phyloP scores from a whole-genome alignment of 2,888 invertebrate species.

The Apotomis turbidana region DNA sequence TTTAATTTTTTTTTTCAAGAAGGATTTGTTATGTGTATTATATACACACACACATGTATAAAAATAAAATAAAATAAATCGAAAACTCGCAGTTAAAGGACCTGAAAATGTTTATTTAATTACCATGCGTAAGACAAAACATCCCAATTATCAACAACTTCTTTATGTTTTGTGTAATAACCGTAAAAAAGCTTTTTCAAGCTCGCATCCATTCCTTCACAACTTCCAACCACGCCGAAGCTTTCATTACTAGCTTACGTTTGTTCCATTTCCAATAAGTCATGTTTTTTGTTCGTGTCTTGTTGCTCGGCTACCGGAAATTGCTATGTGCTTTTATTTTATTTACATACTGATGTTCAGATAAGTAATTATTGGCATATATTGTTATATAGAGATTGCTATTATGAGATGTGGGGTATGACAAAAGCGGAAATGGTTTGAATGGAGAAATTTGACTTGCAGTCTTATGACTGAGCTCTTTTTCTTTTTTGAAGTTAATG shows the following conservation, averaged over 20 bases:
- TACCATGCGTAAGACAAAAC: too few species aligned
- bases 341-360: constrained; percentile 33
- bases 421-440: constrained; percentile 30
- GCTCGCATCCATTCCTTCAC: background rate
- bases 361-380: constrained; percentile 40
- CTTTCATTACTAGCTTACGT: constrained; percentile 32
- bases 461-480: background rate
- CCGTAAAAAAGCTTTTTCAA: background rate
- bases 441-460: constrained; percentile 15
- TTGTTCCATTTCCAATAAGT: constrained; percentile 36
- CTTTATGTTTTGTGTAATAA: too few species aligned
- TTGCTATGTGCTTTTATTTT: constrained; percentile 48
- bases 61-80: too few species aligned
- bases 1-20: too few species aligned
- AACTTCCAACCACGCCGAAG: constrained; percentile 9
- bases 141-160: too few species aligned
- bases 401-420: constrained; percentile 23
- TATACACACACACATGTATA: too few species aligned
- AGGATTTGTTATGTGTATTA: too few species aligned
- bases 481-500: background rate
- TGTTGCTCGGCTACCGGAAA: constrained; percentile 51
- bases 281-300: constrained; percentile 36
- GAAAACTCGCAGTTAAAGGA: too few species aligned
- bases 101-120: too few species aligned
- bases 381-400: constrained; percentile 39